Evolutionary conservation across 1,140 invertebrate species (phyloP).

Genomic region (Panagrolaimus sp.): DNA sequence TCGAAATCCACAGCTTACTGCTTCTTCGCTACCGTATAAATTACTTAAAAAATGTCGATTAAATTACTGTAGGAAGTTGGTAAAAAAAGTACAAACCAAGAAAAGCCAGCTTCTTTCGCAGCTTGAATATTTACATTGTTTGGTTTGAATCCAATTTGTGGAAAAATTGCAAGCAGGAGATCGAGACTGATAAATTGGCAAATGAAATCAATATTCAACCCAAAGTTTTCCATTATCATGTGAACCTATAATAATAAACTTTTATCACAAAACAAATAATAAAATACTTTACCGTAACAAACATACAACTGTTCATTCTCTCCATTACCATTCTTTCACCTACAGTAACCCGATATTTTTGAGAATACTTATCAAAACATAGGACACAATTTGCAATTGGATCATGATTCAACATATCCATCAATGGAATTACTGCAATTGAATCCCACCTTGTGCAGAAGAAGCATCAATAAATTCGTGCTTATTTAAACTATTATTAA

Average conservation of each 20-base stretch:
- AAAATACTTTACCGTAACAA: conserved; percentile 51
- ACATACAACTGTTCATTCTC: conserved; percentile 41
- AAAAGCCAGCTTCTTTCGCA: too few species aligned
- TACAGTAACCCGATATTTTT: conserved; percentile 60
- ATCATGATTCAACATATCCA: conserved; percentile 74
- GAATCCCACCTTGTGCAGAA: conserved; percentile 12
- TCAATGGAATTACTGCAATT: conserved; percentile 70
- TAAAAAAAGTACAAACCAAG: too few species aligned
- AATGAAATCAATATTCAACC: conserved; percentile 72
- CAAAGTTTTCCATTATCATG: conserved; percentile 70
- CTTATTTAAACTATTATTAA: conserved; percentile 37
- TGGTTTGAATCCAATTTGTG: too few species aligned
- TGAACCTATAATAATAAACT: conserved; percentile 26
- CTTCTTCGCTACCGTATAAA: too few species aligned
- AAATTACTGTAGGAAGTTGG: too few species aligned
- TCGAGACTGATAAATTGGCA: conserved; percentile 59
- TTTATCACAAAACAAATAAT: too few species aligned
- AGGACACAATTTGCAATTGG: conserved; percentile 61
- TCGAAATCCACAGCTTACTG: too few species aligned
- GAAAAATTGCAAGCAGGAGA: too few species aligned
- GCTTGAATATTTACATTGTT: too few species aligned
- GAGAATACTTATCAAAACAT: conserved; percentile 22
- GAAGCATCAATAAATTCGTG: conserved; percentile 25
- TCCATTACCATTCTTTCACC: conserved; percentile 58
- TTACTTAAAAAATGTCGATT: too few species aligned